Base-by-base conservation (phyloP, 1,140 invertebrate species). In the Nylanderia fulva region DNA sequence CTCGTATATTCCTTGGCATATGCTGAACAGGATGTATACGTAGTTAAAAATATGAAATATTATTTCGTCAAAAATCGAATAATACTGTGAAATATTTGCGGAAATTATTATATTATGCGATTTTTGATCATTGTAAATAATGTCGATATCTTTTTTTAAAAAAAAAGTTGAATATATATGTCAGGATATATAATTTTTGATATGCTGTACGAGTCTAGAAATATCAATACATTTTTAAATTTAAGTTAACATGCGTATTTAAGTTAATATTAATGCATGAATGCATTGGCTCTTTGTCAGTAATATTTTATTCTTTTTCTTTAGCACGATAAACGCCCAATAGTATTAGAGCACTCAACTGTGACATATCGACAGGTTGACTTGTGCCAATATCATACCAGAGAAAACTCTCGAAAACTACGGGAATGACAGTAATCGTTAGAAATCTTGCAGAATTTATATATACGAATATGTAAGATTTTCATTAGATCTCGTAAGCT, bases 361-460 rank as follows among this genome's bases (percentile, higher is more conserved):
- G 66, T 82, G 77, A 82, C 77, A 60, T 82, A 82, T 82, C 77
- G 77, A 82, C 77, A 82, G 77, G 77, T 72, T 82, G 77, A 82
- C 66, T 72, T 58, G 77, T 82, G 77, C 64, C 77, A 72, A 82
- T 82, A 82, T 82, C 77, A 71, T 72, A 27, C 66, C 54, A 33
- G 66, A 42, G 52, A 33, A 71, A 82, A 82, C 66, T 82, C 24
- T 71, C 45, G 77, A 82, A 82, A 82, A 82, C 52, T 71, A 52
- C 24, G 52, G 54, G 52, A 72, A 27, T 82, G 77, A 71, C 66
- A 71, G 52, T 71, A 72, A 82, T 82, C 52, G 77, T 82, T 71
- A 71, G 52, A 82, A 58, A 72, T 72, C 36, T 82, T 15, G 52
- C 52, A n/a, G 58, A 60, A 82, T 42, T 52, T 61, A 71, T 82